Base-by-base conservation (phyloP, 2,797 vertebrate species). In the Cephalopachus bancanus region DNA sequence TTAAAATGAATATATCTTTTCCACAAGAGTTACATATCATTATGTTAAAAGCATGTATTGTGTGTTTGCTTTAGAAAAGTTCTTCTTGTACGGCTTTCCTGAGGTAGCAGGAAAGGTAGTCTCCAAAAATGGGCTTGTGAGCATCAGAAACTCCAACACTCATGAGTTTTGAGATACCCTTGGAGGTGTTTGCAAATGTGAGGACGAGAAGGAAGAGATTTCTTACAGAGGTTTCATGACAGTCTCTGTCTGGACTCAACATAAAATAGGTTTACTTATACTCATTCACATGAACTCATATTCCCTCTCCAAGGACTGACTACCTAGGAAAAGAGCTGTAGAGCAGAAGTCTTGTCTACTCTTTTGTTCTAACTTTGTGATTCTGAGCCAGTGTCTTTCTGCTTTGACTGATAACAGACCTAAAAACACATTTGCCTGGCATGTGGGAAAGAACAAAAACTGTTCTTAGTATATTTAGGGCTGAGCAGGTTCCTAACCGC, bases 101-200 rank as follows among this genome's bases (percentile, higher is more conserved):
- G 22, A 53, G 12, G 10, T 2, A 10, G 1, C 3, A 7, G 5
- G 24, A 28, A 83, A 71, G 17, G 60, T 0, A 1, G 5, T 65
- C 16, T 5, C 33, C 10, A 11, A 64, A 30, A 49, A 33, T 19
- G 26, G 1, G 5, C 4, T 65, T 5, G 14, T 11, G 15, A 62
- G 64, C 2, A 19, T 24, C 60, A 65, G 72, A 37, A 53, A 16
- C 62, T 69, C 67, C 37, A 55, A 24, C 2, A 0, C 10, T 1
- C 11, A 22, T 30, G 24, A 37, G 37, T 37, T 37, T 37, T 37
- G 53, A 30, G 3, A 44, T 3, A 26, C 12, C 9, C 12, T 28
- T 24, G 7, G 19, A 12, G 79, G 20, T 2, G 2, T 20, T 12
- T 51, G 28, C 16, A 30, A 16, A 60, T 14, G 1, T 0, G 10